Conservation (phyloP, 2,888 invertebrate genomes). For the Phortica magna region DNA sequence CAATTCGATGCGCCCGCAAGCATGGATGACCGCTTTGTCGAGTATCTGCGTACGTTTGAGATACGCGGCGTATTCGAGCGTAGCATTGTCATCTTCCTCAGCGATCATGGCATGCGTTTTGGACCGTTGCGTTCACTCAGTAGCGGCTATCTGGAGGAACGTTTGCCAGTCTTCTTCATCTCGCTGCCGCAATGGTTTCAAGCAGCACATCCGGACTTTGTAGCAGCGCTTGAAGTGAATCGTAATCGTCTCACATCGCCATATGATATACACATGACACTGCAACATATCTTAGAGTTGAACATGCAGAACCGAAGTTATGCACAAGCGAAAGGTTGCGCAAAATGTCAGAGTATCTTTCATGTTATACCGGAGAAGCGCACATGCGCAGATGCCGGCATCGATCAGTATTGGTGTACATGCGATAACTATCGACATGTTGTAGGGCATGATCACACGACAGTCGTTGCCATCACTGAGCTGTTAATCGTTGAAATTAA, state of each 20-base stretch:
- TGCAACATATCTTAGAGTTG: conserved; percentile 81
- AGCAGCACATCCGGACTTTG: conserved; percentile 79
- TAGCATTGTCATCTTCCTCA: conserved; percentile 85
- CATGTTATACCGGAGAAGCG: conserved; percentile 80
- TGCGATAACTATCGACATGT: conserved; percentile 80
- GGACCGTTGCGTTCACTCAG: conserved; percentile 78
- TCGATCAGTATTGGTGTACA: conserved; percentile 86
- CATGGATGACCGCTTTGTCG: conserved; percentile 82
- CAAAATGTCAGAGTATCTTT: conserved; percentile 83
- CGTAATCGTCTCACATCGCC: conserved; percentile 84
- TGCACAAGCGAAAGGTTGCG: conserved; percentile 79
- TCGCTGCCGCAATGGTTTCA: conserved; percentile 83
- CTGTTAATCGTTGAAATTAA: conserved; percentile 47
- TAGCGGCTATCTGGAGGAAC: conserved; percentile 86
- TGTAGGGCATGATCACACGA: conserved; percentile 13
- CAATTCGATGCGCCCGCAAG: conserved; percentile 82
- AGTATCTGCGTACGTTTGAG: conserved; percentile 81
- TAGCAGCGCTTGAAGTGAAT: conserved; percentile 80
- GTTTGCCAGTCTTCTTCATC: conserved; percentile 85
- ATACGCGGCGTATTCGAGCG: conserved; percentile 81
- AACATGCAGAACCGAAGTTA: conserved; percentile 69
- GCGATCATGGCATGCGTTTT: conserved; percentile 81
- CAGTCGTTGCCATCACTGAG: conserved; percentile 10
- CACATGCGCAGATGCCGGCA: conserved; percentile 83
- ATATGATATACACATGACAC: conserved; percentile 85